These are phyloP conservation scores for Leucoma salicis DNA, from an alignment of 2,888 invertebrate genomes.

Conservation along the genomic window DNA sequence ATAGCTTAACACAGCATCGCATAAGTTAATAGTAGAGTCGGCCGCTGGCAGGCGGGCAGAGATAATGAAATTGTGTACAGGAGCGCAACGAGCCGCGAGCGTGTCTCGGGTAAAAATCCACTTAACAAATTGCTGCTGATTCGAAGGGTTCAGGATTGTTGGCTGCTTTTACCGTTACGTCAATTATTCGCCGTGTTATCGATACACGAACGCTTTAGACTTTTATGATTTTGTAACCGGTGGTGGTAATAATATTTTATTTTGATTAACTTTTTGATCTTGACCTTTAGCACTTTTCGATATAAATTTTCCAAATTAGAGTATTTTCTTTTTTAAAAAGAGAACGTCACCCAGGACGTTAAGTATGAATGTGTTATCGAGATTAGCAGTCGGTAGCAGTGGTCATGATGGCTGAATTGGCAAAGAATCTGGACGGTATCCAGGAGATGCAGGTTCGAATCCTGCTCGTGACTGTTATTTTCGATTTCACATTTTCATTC, in stretches of 20 bases:
- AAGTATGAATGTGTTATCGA: too few species aligned
- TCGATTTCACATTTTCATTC: too few species aligned
- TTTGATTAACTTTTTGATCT: background rate
- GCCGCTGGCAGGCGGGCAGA: slow-evolving; percentile 68
- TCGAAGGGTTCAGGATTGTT: slow-evolving; percentile 81
- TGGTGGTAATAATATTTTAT: slow-evolving; percentile 6
- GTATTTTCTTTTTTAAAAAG: too few species aligned
- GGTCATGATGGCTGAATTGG: too few species aligned
- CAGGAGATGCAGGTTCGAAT: too few species aligned
- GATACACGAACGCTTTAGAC: slow-evolving; percentile 60
- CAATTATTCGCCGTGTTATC: slow-evolving; percentile 74
- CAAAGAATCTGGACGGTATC: too few species aligned
- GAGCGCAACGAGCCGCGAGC: slow-evolving; percentile 80
- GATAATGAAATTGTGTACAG: slow-evolving; percentile 83
- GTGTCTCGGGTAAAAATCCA: slow-evolving; percentile 83
- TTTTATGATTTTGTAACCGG: slow-evolving; percentile 33
- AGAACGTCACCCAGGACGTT: too few species aligned
- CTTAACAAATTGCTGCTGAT: slow-evolving; percentile 83
- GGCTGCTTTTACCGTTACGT: slow-evolving; percentile 76
- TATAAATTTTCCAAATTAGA: too few species aligned
- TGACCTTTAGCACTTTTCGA: too few species aligned
- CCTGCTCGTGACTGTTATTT: too few species aligned
- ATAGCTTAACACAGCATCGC: slow-evolving; percentile 68
- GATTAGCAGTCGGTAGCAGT: too few species aligned
- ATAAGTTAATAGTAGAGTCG: slow-evolving; percentile 73